Base-by-base conservation (phyloP, 1,140 invertebrate genomes). In the Rhopalosiphum padi region DNA sequence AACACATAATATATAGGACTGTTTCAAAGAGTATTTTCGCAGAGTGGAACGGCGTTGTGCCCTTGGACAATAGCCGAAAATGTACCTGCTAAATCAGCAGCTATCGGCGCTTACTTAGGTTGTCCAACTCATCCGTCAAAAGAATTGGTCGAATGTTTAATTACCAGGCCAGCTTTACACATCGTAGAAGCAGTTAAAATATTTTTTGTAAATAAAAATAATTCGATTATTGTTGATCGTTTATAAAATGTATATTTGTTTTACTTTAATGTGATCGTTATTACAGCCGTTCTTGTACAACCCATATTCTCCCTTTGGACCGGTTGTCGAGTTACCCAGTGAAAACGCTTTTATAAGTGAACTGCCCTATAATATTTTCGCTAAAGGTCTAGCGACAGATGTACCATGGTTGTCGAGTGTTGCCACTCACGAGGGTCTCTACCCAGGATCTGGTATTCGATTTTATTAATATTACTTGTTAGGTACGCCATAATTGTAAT, bases 61-160 rank as follows among this genome's bases (percentile, higher is more conserved):
- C 96, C 96, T 7, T 98, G 97, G 98, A 96, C 97, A 0, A 95
- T 97, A 77, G 96, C 96, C 3, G 96, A 97, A 94, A 96, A 97
- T 77, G 95, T 97, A 0, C 95, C 96, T 3, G 96, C 97, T 94
- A 97, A 97, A 94, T 96, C 98, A 0, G 96, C 96, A 85, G 95
- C 96, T 94, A 94, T 98, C 7, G 97, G 97, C 0, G 94, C 95
- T 7, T 95, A 96, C 15, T 95, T 98, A 5, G 97, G 97, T 94
- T 98, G 98, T 95, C 96, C 97, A 0, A 96, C 95, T 25, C 89
- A 94, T 68, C 95, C 95, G 86, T 96, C 94, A 68, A 94, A 95
- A 93, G 95, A 96, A n/a, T 96, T 98, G 95, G 95, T 98, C 2
- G 96, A 96, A 37, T 98, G 98, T 95, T 95, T 98, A 0, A 96